Evolutionary conservation across 2,113 vertebrate genomes (phyloP).

Genomic region (Carassius auratus): DNA sequence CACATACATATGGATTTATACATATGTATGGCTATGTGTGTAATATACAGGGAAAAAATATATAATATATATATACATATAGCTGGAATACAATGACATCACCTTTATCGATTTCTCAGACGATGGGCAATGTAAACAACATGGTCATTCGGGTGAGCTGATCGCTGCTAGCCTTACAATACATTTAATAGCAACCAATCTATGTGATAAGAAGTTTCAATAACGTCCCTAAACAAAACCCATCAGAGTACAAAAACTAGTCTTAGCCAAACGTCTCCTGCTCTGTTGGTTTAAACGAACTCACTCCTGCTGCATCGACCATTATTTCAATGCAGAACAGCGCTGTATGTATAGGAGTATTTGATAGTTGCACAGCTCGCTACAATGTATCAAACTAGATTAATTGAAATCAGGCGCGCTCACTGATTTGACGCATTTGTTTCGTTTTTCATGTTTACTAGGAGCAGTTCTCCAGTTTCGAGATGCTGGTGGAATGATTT

Average conservation of each 20-base stretch:
- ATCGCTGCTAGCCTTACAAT: slow-evolving; percentile 12
- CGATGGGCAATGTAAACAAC: slow-evolving; percentile 44
- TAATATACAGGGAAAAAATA: not conserved
- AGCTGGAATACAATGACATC: slow-evolving; percentile 53
- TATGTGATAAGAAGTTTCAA: not conserved
- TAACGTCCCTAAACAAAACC: not conserved
- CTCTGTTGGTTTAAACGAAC: not conserved
- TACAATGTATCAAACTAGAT: slow-evolving; percentile 11
- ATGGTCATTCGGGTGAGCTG: slow-evolving; percentile 25
- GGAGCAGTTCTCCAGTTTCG: not conserved
- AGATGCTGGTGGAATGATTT: not conserved
- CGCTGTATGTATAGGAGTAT: not conserved
- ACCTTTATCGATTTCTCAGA: slow-evolving; percentile 49
- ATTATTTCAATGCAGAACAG: not conserved
- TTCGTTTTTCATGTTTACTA: slow-evolving; percentile 8
- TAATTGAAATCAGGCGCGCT: slow-evolving; percentile 24
- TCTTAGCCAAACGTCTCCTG: not conserved
- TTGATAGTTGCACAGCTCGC: not conserved
- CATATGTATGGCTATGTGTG: not conserved
- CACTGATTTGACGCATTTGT: slow-evolving; percentile 44
- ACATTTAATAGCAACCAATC: not conserved
- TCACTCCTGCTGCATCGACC: not conserved
- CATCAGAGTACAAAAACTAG: not conserved
- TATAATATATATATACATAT: not conserved
- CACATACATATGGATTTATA: not conserved